phyloP scores from a whole-genome alignment of 2,888 invertebrate genomes.

The Agriopis leucophaearia region DNA sequence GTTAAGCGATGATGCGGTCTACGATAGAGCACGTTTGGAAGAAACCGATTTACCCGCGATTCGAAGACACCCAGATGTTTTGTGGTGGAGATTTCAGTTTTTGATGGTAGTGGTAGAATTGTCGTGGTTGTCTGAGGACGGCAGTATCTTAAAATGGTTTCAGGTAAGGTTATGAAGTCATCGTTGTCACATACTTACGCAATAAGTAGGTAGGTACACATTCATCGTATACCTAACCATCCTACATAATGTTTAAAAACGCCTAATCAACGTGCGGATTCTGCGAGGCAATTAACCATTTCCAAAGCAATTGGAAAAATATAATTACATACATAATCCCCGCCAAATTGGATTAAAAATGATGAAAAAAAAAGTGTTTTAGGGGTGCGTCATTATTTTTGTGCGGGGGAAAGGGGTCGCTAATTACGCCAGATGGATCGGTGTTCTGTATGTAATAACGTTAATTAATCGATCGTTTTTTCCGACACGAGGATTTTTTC shows the following conservation, averaged over 20 bases:
- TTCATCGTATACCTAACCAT: slow-evolving; percentile 44
- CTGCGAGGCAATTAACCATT: slow-evolving; percentile 80
- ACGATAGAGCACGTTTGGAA: no score
- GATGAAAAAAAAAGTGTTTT: slow-evolving; percentile 83
- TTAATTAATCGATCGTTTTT: slow-evolving; percentile 82
- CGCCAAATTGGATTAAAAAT: slow-evolving; percentile 86
- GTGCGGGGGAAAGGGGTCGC: slow-evolving; percentile 79
- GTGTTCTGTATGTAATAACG: slow-evolving; percentile 80
- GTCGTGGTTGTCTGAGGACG: no score
- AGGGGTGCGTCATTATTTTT: slow-evolving; percentile 85
- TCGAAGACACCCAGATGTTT: no score
- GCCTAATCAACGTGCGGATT: slow-evolving; percentile 80
- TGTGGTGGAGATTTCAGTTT: no score
- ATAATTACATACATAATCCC: slow-evolving; percentile 87
- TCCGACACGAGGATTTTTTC: slow-evolving; percentile 66
- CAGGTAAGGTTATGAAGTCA: not conserved
- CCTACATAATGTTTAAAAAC: slow-evolving; percentile 67
- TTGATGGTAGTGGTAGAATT: no score
- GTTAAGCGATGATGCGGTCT: no score
- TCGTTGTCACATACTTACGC: not conserved
- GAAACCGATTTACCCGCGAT: no score
- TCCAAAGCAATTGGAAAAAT: slow-evolving; percentile 84
- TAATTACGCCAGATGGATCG: slow-evolving; percentile 86
- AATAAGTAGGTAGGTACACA: not conserved
- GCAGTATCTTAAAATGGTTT: no score